Evolutionary conservation across 2,797 vertebrate species (phyloP), one percentile per base, ranked within the genome.

Genomic region (Cetoscarus ocellatus): DNA sequence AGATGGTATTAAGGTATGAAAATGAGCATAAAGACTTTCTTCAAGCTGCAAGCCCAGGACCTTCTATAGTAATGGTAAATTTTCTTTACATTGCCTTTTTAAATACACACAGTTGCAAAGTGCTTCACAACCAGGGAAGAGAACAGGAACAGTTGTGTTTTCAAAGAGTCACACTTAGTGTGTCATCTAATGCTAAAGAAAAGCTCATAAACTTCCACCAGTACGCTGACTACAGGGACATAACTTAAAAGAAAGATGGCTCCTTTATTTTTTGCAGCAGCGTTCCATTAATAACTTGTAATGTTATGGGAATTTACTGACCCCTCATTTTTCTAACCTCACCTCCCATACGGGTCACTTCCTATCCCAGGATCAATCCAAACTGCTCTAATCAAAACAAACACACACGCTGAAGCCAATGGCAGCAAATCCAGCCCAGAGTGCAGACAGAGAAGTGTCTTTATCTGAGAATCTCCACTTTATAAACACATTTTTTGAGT

Each of bases 281-380:
- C n/a, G 4, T 57, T 79, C 88, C 83, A 90, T 85, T 80, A 81
- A 89, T 86, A 89, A 74, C 80, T 13, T 8, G 4, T 5, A 52
- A 84, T 80, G 67, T 93, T 80, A 63, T 93, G 92, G 86, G 91
- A 92, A 93, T 86, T 50, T 55, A 66, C 10, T 82, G 91, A 92
- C 91, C 91, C 67, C 66, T 74, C 70, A 65, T 64, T 57, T 64
- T 57, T 69, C 70, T 88, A 82, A 87, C 77, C 78, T 73, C 45
- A 39, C 58, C 61, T 76, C 64, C 56, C 13, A 43, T 27, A 60
- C 64, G 65, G 86, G 80, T 89, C 85, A 91, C 80, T 90, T 92
- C 89, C 91, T 89, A 86, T 79, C 70, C 68, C 67, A 50, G 52
- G 70, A 80, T 83, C 78, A 75, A 77, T 85, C 73, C 73, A 75